Evolutionary conservation across 1,140 invertebrate species (phyloP).

Genomic region (Hyles euphorbiae): DNA sequence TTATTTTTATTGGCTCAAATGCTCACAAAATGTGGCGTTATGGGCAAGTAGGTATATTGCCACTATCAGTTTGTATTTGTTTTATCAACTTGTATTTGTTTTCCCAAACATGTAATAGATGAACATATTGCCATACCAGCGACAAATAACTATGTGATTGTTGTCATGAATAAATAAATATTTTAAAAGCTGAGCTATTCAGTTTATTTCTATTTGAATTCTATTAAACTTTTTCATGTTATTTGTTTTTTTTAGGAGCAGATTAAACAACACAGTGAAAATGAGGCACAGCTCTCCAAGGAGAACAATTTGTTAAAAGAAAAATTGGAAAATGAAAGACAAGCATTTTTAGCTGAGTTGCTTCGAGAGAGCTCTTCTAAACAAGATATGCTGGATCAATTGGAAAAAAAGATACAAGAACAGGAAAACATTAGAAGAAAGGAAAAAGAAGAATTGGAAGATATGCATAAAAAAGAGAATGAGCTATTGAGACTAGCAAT

Average conservation of each 20-base stretch:
- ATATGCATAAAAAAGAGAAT: slow-evolving; percentile 38
- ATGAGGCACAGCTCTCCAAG: slow-evolving; percentile 49
- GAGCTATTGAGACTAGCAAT: slow-evolving; percentile 49
- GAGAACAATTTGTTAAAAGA: slow-evolving; percentile 65
- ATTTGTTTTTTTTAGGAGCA: slow-evolving; percentile 33
- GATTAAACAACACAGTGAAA: slow-evolving; percentile 53
- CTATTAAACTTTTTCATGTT: background rate
- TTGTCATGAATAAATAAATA: too few relatives aligned
- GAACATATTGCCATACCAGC: too few relatives aligned
- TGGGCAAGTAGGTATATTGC: too few relatives aligned
- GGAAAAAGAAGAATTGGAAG: slow-evolving; percentile 50
- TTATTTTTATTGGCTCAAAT: too few relatives aligned
- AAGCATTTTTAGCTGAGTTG: slow-evolving; percentile 66
- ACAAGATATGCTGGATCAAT: slow-evolving; percentile 60
- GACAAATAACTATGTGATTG: too few relatives aligned
- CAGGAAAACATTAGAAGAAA: slow-evolving; percentile 47
- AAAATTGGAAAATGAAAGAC: slow-evolving; percentile 65
- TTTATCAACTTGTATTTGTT: too few relatives aligned
- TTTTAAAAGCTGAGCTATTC: too few relatives aligned
- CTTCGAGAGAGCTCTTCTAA: slow-evolving; percentile 72
- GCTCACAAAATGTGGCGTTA: too few relatives aligned
- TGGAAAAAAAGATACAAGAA: slow-evolving; percentile 52
- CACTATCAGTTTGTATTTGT: too few relatives aligned
- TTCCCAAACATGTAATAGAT: too few relatives aligned
- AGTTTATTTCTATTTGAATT: background rate